These are phyloP conservation scores for Dermolepida albohirtum DNA, from an alignment of 2,888 invertebrate species.

Conservation along the genomic window DNA sequence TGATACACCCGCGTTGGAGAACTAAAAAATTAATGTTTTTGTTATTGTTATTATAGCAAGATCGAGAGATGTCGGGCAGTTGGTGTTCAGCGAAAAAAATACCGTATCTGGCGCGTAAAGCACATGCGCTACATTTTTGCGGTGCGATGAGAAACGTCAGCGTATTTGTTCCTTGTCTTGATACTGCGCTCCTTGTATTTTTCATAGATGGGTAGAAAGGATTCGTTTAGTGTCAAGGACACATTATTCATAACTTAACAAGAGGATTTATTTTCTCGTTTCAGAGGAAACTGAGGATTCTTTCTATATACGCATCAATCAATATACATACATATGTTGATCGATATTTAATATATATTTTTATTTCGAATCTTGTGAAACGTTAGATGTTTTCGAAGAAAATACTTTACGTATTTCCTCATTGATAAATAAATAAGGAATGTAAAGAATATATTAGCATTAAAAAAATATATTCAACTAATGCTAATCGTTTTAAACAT, in stretches of 20 bases:
- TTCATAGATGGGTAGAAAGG: conserved; percentile 13
- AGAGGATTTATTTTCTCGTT: too few relatives aligned
- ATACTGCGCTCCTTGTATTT: neutral
- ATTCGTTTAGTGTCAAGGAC: conserved; percentile 20
- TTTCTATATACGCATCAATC: too few relatives aligned
- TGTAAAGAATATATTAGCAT: too few relatives aligned
- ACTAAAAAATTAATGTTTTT: conserved; percentile 21
- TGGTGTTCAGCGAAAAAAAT: conserved; percentile 22
- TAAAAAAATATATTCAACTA: too few relatives aligned
- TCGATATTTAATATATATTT: too few relatives aligned
- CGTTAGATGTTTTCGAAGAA: too few relatives aligned
- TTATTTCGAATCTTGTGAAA: too few relatives aligned
- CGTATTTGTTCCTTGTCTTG: conserved; percentile 18
- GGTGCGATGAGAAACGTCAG: conserved; percentile 9
- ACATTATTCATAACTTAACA: neutral
- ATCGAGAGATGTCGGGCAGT: conserved; percentile 29
- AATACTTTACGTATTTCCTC: too few relatives aligned
- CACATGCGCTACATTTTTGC: conserved; percentile 35
- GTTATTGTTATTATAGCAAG: conserved; percentile 13
- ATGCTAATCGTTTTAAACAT: too few relatives aligned
- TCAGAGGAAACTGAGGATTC: too few relatives aligned
- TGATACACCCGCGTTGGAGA: conserved; percentile 6
- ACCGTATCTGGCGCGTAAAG: conserved; percentile 9
- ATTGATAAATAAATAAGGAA: too few relatives aligned
- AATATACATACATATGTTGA: too few relatives aligned